These are phyloP conservation scores for Gnathonemus longibarbis DNA, from an alignment of 2,113 vertebrate genomes.

Conservation along the genomic window DNA sequence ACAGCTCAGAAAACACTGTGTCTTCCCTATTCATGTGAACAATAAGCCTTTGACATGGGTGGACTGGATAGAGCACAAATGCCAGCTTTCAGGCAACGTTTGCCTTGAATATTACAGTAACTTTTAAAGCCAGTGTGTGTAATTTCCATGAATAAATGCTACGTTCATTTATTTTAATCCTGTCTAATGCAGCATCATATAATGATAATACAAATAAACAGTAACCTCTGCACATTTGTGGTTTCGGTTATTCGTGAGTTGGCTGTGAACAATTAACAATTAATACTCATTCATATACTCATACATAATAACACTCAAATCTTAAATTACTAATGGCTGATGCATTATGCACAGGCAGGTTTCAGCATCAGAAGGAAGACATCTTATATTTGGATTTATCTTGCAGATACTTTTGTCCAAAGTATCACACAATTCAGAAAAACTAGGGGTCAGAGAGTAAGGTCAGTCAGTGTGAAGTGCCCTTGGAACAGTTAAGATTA, in stretches of 20 bases:
- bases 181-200: not conserved
- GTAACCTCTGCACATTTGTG: not conserved
- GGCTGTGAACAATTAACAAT: not conserved
- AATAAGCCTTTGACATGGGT: not conserved
- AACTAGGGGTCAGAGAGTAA: not conserved
- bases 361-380: not conserved
- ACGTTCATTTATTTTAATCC: not conserved
- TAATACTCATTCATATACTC: not conserved
- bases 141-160: not conserved
- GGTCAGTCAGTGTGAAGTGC: not conserved
- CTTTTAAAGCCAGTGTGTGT: not conserved
- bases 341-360: not conserved
- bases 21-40: conserved; percentile 2
- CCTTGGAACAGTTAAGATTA: not conserved
- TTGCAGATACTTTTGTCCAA: not conserved
- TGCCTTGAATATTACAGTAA: not conserved
- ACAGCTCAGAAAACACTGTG: not conserved
- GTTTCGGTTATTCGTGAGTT: not conserved
- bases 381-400: not conserved
- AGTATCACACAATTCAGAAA: not conserved
- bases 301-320: not conserved
- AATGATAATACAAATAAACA: not conserved
- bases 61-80: not conserved
- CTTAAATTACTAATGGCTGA: not conserved
- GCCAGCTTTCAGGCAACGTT: not conserved